Base-by-base conservation (phyloP, 2,113 vertebrate species). In the Otus sunia region DNA sequence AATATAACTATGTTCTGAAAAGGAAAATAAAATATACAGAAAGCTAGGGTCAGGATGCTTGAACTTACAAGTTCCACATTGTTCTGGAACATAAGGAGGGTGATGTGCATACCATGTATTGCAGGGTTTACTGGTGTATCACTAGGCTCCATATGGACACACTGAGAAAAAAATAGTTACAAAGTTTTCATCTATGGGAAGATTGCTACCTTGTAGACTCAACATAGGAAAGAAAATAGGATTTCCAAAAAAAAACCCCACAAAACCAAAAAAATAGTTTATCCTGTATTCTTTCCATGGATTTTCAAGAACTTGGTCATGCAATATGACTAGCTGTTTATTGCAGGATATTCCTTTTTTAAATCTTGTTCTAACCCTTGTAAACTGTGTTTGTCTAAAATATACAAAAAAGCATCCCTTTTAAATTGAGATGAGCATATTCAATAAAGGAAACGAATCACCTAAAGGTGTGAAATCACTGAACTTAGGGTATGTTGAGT, bases 51-150 rank as follows among this genome's bases (percentile, higher is more conserved):
- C 21, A 43, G 25, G 47, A 6, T 90, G 23, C 15, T 89, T 77
- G n/a, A 87, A 39, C 7, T 69, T 36, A 37, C 78, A 58, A 84
- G 6, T 15, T 43, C 15, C 2, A 3, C 9, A 10, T 43, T 91
- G 29, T 23, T 85, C 34, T 93, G 81, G 34, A 77, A 37, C 14
- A 3, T 16, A 25, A 56, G 37, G 26, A 78, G 34, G 6, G 15
- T 71, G n/a, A 18, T 0, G 0, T 30, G 9, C 12, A 2, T 43
- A 8, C 11, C 8, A 6, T 4, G 17, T 62, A 32, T 67, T 74
- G 32, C 27, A 64, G 29, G 13, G 20, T 26, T 85, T 82, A 32
- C 15, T 72, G 23, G 10, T 67, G 12, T 41, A 15, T 83, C 27
- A 5, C 11, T 45, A 27, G 16, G 11, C 26, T 75, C 63, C 14